Conservation (phyloP, 1,140 invertebrate genomes). For the Apis laboriosa region DNA sequence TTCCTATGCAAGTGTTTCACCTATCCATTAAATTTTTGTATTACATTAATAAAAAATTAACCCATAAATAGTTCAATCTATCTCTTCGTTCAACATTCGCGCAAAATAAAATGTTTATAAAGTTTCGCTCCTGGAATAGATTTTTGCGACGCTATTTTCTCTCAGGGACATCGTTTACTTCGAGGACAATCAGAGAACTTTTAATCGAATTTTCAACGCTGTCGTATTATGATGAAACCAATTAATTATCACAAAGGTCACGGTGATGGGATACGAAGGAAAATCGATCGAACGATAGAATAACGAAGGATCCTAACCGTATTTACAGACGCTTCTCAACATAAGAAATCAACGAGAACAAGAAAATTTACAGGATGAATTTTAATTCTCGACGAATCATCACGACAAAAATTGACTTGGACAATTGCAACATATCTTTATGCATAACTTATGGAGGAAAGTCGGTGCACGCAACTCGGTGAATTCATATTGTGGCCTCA, state of each 20-base stretch:
- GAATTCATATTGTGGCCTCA: constrained; percentile 15
- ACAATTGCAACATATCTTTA: constrained; percentile 3
- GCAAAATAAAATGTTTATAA: neutral
- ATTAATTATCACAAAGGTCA: constrained; percentile 24
- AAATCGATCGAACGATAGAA: constrained; percentile 19
- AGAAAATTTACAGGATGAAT: neutral
- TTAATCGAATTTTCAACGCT: constrained; percentile 16
- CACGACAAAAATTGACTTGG: neutral
- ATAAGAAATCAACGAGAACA: neutral
- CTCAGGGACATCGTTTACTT: neutral
- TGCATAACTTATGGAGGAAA: constrained; percentile 34
- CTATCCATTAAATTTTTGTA: too few species aligned
- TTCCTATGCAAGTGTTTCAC: too few species aligned
- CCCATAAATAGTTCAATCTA: neutral
- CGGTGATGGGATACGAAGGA: neutral
- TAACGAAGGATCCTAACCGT: neutral
- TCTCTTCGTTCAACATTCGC: neutral
- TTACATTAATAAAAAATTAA: neutral
- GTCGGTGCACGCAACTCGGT: neutral
- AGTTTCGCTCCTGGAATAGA: neutral
- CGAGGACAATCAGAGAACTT: neutral
- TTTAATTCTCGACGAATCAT: neutral
- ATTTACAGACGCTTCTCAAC: neutral
- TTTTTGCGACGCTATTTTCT: neutral
- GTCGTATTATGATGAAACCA: constrained; percentile 29